Base-by-base conservation (phyloP, 2,797 vertebrate genomes). In the Alcedo quadribrachys region DNA sequence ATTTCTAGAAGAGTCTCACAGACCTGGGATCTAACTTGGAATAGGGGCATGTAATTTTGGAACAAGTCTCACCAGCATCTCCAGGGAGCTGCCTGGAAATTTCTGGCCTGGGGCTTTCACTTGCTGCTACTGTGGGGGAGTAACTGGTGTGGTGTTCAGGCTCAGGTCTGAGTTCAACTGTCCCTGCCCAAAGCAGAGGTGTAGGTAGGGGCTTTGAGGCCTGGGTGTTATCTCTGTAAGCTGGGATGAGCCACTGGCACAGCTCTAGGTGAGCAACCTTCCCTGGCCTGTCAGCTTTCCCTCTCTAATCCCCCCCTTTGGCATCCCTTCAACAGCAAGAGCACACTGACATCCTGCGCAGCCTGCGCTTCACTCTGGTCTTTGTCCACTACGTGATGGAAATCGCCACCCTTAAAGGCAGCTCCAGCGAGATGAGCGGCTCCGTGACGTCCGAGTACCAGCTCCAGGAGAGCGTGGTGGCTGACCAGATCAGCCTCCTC, bases 401-500 rank as follows among this genome's bases (percentile, higher is more conserved):
- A 68, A 96, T 99, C 2, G 99, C 99, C 1, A 96, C 97, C 35
- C 96, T 98, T 5, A 99, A 98, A 96, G 98, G 98, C 50, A 96
- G 87, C 5, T 95, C 96, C 66, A 88, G 97, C 1, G 98, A 98
- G 83, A 90, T 95, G 22, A 93, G 95, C 65, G 90, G 80, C 51
- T 97, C 98, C 0, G 98, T 98, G 53, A 92, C 98, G 22, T 95
- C 98, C 0, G 99, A 99, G 63, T 98, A 98, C 96, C 98, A 98
- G 76, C 98, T 99, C 91, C 98, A 99, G 96, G 98, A 99, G 97
- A 99, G 99, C 8, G 54, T 99, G 82, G 98, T 99, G 96, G 98
- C 99, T 0, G 99, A 99, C 97, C 99, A 99, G 97, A 99, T 99
- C 96, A 99, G 99, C 95, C 98, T 98, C 15, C 98, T 99, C 86